A percentile compares a stretch with the other conserved stretches of the same genome.
Evolutionary conservation across 2,888 invertebrate genomes (phyloP).

Genomic region (Oegoconia quadripuncta): DNA sequence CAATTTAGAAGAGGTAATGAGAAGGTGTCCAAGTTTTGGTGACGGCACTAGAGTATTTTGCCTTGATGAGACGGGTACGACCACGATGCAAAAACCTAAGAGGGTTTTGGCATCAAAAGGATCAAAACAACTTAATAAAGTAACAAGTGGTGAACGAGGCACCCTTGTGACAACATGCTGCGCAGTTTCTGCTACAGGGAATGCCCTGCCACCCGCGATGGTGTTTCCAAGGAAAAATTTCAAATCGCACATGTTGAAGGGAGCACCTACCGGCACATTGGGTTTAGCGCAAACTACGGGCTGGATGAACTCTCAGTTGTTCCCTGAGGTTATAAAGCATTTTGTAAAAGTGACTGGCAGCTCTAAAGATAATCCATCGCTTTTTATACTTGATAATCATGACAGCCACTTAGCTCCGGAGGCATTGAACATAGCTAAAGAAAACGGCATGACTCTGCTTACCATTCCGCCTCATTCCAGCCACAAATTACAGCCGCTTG

Average conservation of each 20-base stretch:
- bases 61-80: slow-evolving; percentile 19
- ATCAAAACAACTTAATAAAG: slow-evolving; percentile 11
- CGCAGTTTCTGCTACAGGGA: slow-evolving; percentile 9
- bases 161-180: slow-evolving; percentile 14
- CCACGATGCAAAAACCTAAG: slow-evolving; percentile 17
- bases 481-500: slow-evolving; percentile 45
- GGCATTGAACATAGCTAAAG: slow-evolving; percentile 31
- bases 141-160: slow-evolving; percentile 22
- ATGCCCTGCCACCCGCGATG: slow-evolving; percentile 12
- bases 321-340: slow-evolving; percentile 33
- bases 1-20: slow-evolving; percentile 9
- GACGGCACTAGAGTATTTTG: slow-evolving; percentile 24
- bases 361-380: slow-evolving; percentile 22
- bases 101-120: slow-evolving; percentile 14
- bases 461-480: slow-evolving; percentile 50
- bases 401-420: slow-evolving; percentile 32
- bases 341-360: slow-evolving; percentile 29
- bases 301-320: slow-evolving; percentile 19
- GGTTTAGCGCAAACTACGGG: slow-evolving; percentile 7
- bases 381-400: slow-evolving; percentile 42
- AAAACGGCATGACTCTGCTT: slow-evolving; percentile 39
- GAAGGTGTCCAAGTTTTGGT: slow-evolving; percentile 9
- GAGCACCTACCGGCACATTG: slow-evolving; percentile 8
- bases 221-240: slow-evolving; percentile 13
- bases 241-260: slow-evolving; percentile 7